Percentiles rank a stretch among this genome's conserved stretches.
phyloP scores from a whole-genome alignment of 2,888 invertebrate species.

The Polylopha cassiicola region DNA sequence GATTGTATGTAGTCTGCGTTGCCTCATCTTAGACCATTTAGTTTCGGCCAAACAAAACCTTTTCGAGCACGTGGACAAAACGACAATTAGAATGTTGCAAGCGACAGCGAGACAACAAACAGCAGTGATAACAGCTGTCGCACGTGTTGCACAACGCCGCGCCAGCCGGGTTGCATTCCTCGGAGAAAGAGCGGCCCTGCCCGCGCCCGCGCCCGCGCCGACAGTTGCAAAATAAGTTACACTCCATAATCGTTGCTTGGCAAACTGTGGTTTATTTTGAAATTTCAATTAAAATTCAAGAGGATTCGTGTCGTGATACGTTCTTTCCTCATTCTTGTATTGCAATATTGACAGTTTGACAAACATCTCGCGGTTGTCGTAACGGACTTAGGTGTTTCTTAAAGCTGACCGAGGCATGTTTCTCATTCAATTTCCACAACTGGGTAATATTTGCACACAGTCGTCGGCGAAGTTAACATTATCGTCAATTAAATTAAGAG shows the following conservation, averaged over 20 bases:
- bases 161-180: constrained; percentile 49
- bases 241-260: constrained; percentile 49
- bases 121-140: constrained; percentile 27
- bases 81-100: constrained; percentile 30
- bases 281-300: constrained; percentile 64
- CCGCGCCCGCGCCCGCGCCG: constrained; percentile 44
- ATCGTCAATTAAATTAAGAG: too few relatives aligned
- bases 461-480: too few relatives aligned
- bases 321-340: constrained; percentile 47
- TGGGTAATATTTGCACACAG: constrained; percentile 4
- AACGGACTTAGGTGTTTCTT: too few relatives aligned
- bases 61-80: constrained; percentile 31
- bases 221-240: constrained; percentile 49
- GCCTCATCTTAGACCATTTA: constrained; percentile 20
- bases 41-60: constrained; percentile 26
- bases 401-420: too few relatives aligned
- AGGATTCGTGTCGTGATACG: constrained; percentile 40
- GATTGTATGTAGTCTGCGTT: constrained; percentile 12
- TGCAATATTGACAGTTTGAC: constrained; percentile 27
- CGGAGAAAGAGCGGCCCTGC: constrained; percentile 62
- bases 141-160: constrained; percentile 30
- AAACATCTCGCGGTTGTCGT: too few relatives aligned
- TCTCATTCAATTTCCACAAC: too few relatives aligned
- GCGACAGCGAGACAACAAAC: constrained; percentile 34
- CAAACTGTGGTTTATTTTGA: constrained; percentile 56